Evolutionary conservation across 2,888 invertebrate genomes (phyloP), one percentile per base, ranked within the genome.

Genomic region (Polymixis flavicincta): DNA sequence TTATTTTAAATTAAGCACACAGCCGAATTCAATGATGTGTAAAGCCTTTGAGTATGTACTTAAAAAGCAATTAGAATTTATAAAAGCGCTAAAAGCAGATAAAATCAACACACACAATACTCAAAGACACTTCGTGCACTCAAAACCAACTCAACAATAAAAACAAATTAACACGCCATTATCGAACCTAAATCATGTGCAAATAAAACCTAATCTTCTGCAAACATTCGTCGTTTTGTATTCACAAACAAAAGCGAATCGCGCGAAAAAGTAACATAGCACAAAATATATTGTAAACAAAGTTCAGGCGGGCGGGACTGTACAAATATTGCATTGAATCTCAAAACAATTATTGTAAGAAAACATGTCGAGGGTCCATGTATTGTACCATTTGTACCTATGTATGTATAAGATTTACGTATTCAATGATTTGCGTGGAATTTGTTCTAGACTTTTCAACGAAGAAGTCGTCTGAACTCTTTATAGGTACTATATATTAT

Each of bases 311-410:
- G 66, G 81, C 69, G 83, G 80, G 80, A 76, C 80, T 85, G 85
- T 81, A 79, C 88, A 92, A 92, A 92, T 86, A 92, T 86, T 86
- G 85, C 83, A 87, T 88, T 78, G 86, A 85, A 89, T 88, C 88
- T 86, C 87, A 89, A 90, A 92, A 90, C 91, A 90, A 92, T 92
- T 90, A 90, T 90, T 88, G 85, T 87, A 83, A 87, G 89, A 87
- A 90, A 90, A 88, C 85, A 85, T 81, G 80, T 75, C 79, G 78
- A 74, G 77, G 70, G 57, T 74, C 74, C 65, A 70, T 70, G 80
- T 83, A 74, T 81, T 86, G 83, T 32, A 32, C 32, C 32, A n/a
- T n/a, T n/a, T n/a, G n/a, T n/a, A n/a, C n/a, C n/a, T n/a, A n/a
- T n/a, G n/a, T 32, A 32, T 32, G 32, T 84, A 77, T 72, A 42